phyloP scores from a whole-genome alignment of 1,140 invertebrate species.

The Patella vulgata region DNA sequence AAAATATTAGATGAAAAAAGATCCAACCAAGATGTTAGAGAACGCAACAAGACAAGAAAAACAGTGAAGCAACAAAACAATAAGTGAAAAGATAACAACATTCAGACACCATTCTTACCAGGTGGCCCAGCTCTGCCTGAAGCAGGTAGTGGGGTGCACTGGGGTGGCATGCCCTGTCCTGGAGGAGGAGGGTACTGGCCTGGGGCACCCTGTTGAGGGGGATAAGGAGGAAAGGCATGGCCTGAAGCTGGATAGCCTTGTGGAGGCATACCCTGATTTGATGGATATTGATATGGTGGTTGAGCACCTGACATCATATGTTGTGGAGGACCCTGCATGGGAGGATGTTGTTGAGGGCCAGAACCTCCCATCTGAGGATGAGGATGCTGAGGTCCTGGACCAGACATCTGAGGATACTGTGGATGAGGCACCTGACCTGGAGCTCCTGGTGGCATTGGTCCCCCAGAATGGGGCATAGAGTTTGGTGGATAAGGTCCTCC shows the following conservation, averaged over 20 bases:
- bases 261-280: neutral
- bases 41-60: too few relatives aligned
- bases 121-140: slow-evolving; percentile 13
- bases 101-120: slow-evolving; percentile 10
- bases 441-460: slow-evolving; percentile 2
- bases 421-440: slow-evolving; percentile 7
- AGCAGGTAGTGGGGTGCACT: slow-evolving; percentile 20
- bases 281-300: slow-evolving; percentile 3
- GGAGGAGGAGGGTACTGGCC: slow-evolving; percentile 3
- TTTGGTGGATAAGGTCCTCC: neutral
- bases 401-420: slow-evolving; percentile 2
- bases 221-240: slow-evolving; percentile 3
- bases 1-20: too few relatives aligned
- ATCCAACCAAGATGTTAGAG: too few relatives aligned
- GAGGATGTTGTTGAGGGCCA: neutral
- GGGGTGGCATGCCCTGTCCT: slow-evolving; percentile 22
- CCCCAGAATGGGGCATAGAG: slow-evolving; percentile 1
- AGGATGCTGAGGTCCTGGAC: slow-evolving; percentile 2
- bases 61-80: too few relatives aligned
- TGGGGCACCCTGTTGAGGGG: slow-evolving; percentile 4
- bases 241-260: slow-evolving; percentile 4
- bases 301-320: neutral
- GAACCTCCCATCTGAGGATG: slow-evolving; percentile 1
- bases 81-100: too few relatives aligned
- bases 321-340: neutral